Evolutionary conservation across 2,888 invertebrate genomes (phyloP), one percentile per base, ranked within the genome.

Genomic region (Trissoscelio sp.): DNA sequence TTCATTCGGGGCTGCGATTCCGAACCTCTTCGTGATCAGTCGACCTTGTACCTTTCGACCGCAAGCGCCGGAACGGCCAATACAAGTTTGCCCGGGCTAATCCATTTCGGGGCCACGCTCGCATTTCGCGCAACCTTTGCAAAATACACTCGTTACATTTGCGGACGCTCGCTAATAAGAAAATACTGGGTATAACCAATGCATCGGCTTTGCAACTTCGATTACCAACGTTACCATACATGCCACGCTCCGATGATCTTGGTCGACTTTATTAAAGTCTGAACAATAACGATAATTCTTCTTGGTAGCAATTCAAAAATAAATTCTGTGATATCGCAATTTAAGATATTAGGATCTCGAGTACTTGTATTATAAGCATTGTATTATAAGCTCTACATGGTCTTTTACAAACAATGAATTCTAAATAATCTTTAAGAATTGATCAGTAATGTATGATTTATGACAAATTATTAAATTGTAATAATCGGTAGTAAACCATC

Each of bases 51-150:
- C 42, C 51, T 53, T 39, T 9, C 39, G 37, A 75, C 74, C 74
- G 48, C 67, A 67, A 58, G 18, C 37, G 37, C 6, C 51, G 22
- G 28, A 62, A 72, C 44, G 55, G 64, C 42, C 75, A 64, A 64
- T 64, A 57, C 70, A 78, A 78, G 22, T 78, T 78, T 39, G 44
- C 57, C 55, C 42, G 24, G 64, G 58, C 48, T 72, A 72, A 79
- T 79, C 58, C 79, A 66, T 72, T 72, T 72, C 51, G 20, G 46
- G 28, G 37, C 28, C 14, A 9, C 14, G 16, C 46, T 18, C 42
- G 46, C 77, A 55, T 78, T 60, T 78, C 53, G 55, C 55, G 14
- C 24, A 16, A 60, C 51, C 22, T 53, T 62, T 28, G 72, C 42
- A 42, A 42, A 72, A 62, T 72, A 31, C 37, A 14, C 20, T 72